Conservation (phyloP, 2,888 invertebrate species). For the Trichopria drosophilae region DNA sequence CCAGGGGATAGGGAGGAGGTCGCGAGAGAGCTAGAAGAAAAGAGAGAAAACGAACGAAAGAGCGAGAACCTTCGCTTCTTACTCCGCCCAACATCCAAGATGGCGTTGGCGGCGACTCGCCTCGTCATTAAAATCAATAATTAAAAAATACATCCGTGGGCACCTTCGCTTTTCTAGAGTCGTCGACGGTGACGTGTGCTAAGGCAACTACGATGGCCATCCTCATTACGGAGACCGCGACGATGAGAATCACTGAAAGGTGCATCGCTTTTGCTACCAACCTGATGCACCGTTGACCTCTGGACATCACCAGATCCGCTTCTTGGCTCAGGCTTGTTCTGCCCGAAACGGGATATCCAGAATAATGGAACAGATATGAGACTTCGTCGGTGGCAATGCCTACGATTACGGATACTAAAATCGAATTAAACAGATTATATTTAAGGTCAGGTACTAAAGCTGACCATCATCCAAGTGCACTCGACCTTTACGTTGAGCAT, state of each 20-base stretch:
- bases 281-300: constrained; percentile 6
- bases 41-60: constrained; percentile 32
- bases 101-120: constrained; percentile 57
- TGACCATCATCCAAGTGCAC: too few species aligned
- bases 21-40: constrained; percentile 26
- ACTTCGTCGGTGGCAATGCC: too few species aligned
- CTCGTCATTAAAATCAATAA: constrained; percentile 60
- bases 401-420: too few species aligned
- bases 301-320: too few species aligned
- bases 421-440: too few species aligned
- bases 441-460: too few species aligned
- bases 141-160: constrained; percentile 59
- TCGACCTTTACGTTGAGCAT: too few species aligned
- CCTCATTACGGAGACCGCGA: constrained; percentile 32
- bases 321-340: too few species aligned
- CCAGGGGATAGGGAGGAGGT: constrained; percentile 30
- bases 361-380: too few species aligned
- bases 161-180: constrained; percentile 57
- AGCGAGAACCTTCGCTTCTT: constrained; percentile 51
- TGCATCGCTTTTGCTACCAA: constrained; percentile 30
- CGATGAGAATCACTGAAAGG: constrained; percentile 36
- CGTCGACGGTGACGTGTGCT: constrained; percentile 48
- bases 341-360: too few species aligned
- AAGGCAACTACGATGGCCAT: too few species aligned
- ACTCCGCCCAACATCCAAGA: constrained; percentile 60